Evolutionary conservation across 2,888 invertebrate genomes (phyloP).

Genomic region (Calameuta pallipes): DNA sequence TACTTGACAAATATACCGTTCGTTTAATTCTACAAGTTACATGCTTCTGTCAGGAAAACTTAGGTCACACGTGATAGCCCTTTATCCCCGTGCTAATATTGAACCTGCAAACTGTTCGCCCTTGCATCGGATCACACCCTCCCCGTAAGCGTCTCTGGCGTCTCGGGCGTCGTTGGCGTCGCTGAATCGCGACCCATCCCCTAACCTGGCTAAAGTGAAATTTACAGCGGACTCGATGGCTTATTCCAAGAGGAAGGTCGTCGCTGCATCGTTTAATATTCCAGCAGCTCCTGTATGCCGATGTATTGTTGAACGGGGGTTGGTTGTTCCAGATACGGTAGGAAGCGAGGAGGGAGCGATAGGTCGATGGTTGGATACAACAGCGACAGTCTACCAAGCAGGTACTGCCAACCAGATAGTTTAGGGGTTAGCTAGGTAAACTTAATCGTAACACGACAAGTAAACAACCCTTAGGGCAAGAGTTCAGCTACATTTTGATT

Average conservation of each 20-base stretch:
- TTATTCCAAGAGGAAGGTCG: constrained; percentile 26
- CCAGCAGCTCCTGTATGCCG: constrained; percentile 16
- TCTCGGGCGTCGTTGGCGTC: constrained; percentile 17
- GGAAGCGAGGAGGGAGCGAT: not conserved
- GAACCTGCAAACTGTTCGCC: constrained; percentile 47
- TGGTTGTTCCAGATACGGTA: not conserved
- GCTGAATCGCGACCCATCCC: constrained; percentile 6
- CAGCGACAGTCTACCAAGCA: not conserved
- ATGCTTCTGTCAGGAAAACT: not conserved
- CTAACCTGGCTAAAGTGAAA: constrained; percentile 60
- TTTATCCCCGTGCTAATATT: constrained; percentile 50
- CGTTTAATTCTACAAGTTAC: not conserved
- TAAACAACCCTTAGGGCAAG: not conserved
- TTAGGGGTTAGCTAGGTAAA: not conserved
- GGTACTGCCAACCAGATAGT: not conserved
- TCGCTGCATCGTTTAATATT: constrained; percentile 48
- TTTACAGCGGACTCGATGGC: constrained; percentile 53
- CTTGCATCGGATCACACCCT: constrained; percentile 20
- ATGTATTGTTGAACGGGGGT: not conserved
- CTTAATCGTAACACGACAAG: not conserved
- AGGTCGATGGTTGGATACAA: not conserved
- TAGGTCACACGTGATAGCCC: not conserved
- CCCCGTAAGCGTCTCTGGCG: constrained; percentile 37
- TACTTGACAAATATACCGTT: not conserved
- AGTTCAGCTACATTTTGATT: not conserved